Evolutionary conservation across 2,888 invertebrate genomes (phyloP), one percentile per base, ranked within the genome.

Genomic region (Lordiphosa fenestrarum): DNA sequence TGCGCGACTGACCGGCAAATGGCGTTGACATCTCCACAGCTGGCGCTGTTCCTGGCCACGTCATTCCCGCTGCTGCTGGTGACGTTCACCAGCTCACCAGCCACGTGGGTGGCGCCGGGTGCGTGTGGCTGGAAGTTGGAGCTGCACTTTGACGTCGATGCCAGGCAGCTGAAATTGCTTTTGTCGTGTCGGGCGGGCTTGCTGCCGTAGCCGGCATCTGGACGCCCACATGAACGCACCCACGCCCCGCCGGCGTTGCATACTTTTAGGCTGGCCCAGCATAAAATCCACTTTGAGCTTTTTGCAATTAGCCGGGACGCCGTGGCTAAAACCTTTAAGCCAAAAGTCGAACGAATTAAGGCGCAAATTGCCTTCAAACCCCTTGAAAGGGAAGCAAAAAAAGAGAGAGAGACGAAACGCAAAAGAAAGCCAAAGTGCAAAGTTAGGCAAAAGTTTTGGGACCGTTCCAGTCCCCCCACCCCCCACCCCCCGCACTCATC

Each of bases 301-400:
- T 53, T 51, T 67, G 56, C 65, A 76, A 73, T 58, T 54, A 69
- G 54, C 42, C 65, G 41, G 49, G 61, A 53, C 53, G 48, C 36
- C 58, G 15, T 30, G 7, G 36, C 38, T 51, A 58, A 72, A 66
- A 38, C 55, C 62, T 68, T 68, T 75, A 80, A 80, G 72, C 72
- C 61, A 55, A 80, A 74, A 80, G 69, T 63, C 76, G 60, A 65
- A 63, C 66, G 71, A 72, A 72, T 75, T 72, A 75, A 62, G 61
- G 55, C 44, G 37, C 68, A 71, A 72, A 72, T 80, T 75, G 80
- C 61, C 66, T 59, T 42, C 52, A 62, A 61, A 52, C 47, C 61
- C 30, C 44, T 44, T 44, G n/a, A 19, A n/a, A n/a, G 15, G 7
- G 35, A 15, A 23, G 33, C 23, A 15, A 15, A 15, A 12, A 49